Evolutionary conservation across 2,888 invertebrate genomes (phyloP).

Genomic region (Orthosia gothica): DNA sequence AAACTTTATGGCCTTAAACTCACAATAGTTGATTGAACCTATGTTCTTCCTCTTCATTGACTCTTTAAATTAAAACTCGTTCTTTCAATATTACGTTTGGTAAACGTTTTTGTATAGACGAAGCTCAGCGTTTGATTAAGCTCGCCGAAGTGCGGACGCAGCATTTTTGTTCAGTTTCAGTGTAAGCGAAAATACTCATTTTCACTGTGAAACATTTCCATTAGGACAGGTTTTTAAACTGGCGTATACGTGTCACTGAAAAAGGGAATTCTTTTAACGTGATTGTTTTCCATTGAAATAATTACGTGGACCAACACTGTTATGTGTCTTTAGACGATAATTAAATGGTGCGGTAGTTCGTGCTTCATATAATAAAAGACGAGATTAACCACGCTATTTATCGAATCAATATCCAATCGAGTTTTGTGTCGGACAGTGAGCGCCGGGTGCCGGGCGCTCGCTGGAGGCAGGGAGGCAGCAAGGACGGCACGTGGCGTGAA

Average conservation of each 20-base stretch:
- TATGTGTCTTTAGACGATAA: slow-evolving; percentile 26
- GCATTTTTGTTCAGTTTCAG: slow-evolving; percentile 49
- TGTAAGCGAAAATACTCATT: slow-evolving; percentile 49
- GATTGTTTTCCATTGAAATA: slow-evolving; percentile 21
- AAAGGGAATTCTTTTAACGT: slow-evolving; percentile 23
- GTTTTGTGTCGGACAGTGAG: slow-evolving; percentile 54
- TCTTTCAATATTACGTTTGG: slow-evolving; percentile 51
- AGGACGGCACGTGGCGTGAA: slow-evolving; percentile 56
- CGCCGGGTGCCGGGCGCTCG: neutral
- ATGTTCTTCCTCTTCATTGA: slow-evolving; percentile 69
- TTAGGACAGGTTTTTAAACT: slow-evolving; percentile 20
- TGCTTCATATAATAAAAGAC: slow-evolving; percentile 54
- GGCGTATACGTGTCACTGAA: slow-evolving; percentile 11
- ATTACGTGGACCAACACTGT: slow-evolving; percentile 27
- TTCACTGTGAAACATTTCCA: slow-evolving; percentile 38
- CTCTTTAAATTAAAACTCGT: slow-evolving; percentile 66
- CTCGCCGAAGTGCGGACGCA: slow-evolving; percentile 17
- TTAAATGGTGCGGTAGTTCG: slow-evolving; percentile 40
- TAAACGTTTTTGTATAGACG: slow-evolving; percentile 50
- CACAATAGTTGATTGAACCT: slow-evolving; percentile 70
- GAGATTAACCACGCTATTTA: slow-evolving; percentile 59
- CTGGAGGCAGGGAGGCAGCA: slow-evolving; percentile 35
- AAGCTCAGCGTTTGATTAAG: slow-evolving; percentile 58
- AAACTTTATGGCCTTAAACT: slow-evolving; percentile 55
- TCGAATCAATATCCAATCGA: slow-evolving; percentile 65